Conservation (phyloP, 1,140 invertebrate genomes). For the Achroia grisella region DNA sequence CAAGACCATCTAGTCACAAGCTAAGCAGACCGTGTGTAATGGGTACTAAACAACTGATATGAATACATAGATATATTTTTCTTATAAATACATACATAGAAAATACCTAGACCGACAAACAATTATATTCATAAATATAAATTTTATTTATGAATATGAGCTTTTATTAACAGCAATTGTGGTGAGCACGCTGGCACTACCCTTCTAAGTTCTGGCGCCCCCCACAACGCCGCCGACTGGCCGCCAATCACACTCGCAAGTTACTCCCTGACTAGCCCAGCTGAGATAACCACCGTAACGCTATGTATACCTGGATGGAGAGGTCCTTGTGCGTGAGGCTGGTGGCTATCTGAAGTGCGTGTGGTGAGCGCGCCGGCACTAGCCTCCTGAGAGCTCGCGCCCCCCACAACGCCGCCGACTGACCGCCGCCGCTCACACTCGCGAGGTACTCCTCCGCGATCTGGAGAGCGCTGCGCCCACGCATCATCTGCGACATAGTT, state of each 20-base stretch:
- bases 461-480: conserved; percentile 75
- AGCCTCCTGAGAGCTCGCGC: conserved; percentile 82
- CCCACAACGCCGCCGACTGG: conserved; percentile 82
- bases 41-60: too few relatives aligned
- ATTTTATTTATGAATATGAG: too few relatives aligned
- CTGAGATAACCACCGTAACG: too few relatives aligned
- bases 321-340: conserved; percentile 76
- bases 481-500: conserved; percentile 71
- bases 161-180: too few relatives aligned
- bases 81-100: too few relatives aligned
- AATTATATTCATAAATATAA: too few relatives aligned
- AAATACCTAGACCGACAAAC: too few relatives aligned
- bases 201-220: conserved; percentile 80
- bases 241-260: conserved; percentile 73
- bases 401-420: conserved; percentile 82
- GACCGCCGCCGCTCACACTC: conserved; percentile 73
- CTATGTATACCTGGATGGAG: conserved; percentile 73
- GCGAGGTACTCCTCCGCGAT: conserved; percentile 83
- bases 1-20: too few relatives aligned
- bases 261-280: conserved; percentile 77
- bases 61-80: too few relatives aligned
- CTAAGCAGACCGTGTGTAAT: too few relatives aligned
- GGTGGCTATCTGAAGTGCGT: conserved; percentile 75
- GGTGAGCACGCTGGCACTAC: conserved; percentile 77
- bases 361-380: conserved; percentile 76